Evolutionary conservation across 2,888 invertebrate genomes (phyloP), one percentile per base, ranked within the genome.

Genomic region (Caenorhabditis wallacei): DNA sequence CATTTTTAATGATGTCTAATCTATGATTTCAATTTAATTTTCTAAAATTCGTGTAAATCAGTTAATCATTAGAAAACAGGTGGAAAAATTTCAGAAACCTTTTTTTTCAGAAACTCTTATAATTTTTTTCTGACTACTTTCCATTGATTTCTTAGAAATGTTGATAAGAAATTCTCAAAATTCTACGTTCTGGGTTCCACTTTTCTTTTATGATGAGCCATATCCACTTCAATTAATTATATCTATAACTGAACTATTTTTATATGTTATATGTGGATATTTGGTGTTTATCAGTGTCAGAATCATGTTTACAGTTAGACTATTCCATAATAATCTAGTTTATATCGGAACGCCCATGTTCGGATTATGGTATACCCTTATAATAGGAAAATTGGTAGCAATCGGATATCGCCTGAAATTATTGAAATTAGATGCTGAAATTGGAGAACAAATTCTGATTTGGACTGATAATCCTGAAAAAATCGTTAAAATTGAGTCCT

Each of bases 301-400:
- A 30, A 64, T 71, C 0, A 53, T 79, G 35, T 22, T 48, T 16
- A 63, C n/a, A 18, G 18, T 79, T 26, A 24, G 37, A 13, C 5
- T 64, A 2, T 70, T 79, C 24, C 79, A 79, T 37, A 22, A 64
- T 8, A 79, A 79, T 37, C n/a, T 64, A n/a, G 51, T 64, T 1
- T 64, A 64, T 22, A 30, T 70, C 13, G 63, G 54, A 8, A 35
- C 37, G 5, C 72, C 72, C 20, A 74, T 74, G 30, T 74, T 74
- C 22, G 54, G 24, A 2, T 46, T 64, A 2, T 74, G 72, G 72
- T 43, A 22, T 30, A 46, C 30, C 10, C 26, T 74, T 40, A 64
- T 74, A 0, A 24, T 22, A 5, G 72, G 43, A 26, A 74, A 74
- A 54, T 7, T 74, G 3, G 54, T 74, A 4, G 26, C 30, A 3